Conservation (phyloP, 2,797 vertebrate genomes). For the Heteromormyrus szaboi region DNA sequence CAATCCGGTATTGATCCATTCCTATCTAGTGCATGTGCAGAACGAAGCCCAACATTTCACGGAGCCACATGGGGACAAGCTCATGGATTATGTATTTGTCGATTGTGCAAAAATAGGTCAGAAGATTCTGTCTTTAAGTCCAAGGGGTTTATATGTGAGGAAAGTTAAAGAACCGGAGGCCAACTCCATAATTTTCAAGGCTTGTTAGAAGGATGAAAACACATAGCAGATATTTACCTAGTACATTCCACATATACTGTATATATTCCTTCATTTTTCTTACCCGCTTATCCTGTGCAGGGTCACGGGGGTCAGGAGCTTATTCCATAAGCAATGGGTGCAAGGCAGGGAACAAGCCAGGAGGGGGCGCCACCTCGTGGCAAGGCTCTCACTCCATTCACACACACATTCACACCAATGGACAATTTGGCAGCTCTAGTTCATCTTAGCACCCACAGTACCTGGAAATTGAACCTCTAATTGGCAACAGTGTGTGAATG, state of each 20-base stretch:
- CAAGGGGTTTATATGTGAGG: neutral
- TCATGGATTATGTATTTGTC: constrained; percentile 25
- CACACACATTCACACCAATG: neutral
- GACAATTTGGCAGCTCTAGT: neutral
- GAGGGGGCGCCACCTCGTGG: neutral
- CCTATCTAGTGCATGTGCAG: constrained; percentile 28
- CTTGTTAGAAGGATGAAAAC: neutral
- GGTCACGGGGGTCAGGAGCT: neutral
- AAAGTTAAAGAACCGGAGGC: neutral
- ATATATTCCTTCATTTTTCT: neutral
- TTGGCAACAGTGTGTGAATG: neutral
- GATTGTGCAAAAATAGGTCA: neutral
- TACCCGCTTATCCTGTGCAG: neutral
- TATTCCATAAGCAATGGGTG: neutral
- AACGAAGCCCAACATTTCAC: constrained; percentile 26
- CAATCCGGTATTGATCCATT: constrained; percentile 38
- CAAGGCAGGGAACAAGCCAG: neutral
- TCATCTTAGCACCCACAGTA: neutral
- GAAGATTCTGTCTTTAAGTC: neutral
- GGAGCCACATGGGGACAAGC: neutral
- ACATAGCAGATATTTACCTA: neutral
- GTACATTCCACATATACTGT: neutral
- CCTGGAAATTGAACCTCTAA: neutral
- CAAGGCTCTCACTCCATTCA: neutral
- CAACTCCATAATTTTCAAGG: neutral